Percentiles rank a stretch among this genome's conserved stretches.
These are phyloP conservation scores for Platorchestia sp. DNA, from an alignment of 1,140 invertebrate species.

Conservation along the genomic window DNA sequence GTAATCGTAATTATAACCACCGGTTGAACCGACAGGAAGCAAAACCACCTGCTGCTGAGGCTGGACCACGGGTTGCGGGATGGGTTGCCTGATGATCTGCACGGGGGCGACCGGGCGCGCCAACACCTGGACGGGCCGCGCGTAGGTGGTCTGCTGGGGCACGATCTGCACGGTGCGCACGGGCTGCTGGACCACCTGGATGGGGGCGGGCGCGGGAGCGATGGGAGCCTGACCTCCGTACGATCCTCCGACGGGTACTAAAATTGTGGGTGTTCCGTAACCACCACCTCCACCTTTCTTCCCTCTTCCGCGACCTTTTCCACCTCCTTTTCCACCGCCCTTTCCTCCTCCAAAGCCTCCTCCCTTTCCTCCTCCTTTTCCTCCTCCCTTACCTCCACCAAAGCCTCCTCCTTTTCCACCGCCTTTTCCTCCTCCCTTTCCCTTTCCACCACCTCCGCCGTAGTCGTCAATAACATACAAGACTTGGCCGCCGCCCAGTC, in stretches of 20 bases:
- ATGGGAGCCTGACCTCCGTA: background rate
- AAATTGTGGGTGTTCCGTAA: background rate
- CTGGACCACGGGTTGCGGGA: background rate
- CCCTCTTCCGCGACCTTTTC: background rate
- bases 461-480: conserved; percentile 36
- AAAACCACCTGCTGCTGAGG: conserved; percentile 28
- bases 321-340: conserved; percentile 23
- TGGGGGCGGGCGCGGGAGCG: background rate
- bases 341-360: background rate
- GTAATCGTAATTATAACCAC: conserved; percentile 39
- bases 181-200: background rate
- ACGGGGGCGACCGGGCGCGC: conserved; percentile 2
- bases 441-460: conserved; percentile 19
- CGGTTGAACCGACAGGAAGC: background rate
- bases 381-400: background rate
- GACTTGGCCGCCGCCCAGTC: background rate
- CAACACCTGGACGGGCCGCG: background rate
- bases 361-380: background rate
- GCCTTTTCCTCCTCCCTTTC: background rate
- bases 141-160: background rate
- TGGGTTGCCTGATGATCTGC: background rate
- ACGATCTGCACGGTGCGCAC: background rate
- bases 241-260: background rate
- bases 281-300: background rate
- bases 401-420: background rate